phyloP scores from a whole-genome alignment of 2,113 vertebrate genomes.

The Raphicerus campestris region DNA sequence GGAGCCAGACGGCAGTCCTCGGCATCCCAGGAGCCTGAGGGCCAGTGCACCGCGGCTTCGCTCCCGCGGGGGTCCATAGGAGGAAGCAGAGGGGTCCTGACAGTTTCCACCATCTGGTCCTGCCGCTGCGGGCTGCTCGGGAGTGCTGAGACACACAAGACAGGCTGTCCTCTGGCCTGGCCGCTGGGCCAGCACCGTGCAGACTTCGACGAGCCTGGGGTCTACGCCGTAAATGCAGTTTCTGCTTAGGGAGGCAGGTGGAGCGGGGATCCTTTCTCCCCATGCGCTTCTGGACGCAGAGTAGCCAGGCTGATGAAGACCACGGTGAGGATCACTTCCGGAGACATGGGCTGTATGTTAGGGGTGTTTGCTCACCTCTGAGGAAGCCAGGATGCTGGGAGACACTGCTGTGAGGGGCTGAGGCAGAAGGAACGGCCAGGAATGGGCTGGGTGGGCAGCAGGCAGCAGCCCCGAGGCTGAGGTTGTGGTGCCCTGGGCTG shows the following conservation, averaged over 20 bases:
- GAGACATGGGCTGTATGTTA: neutral
- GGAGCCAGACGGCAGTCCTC: neutral
- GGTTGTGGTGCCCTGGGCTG: neutral
- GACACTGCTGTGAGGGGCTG: neutral
- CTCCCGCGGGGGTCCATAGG: rapidly evolving
- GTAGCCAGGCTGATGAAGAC: rapidly evolving
- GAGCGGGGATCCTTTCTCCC: rapidly evolving
- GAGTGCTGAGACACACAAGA: rapidly evolving
- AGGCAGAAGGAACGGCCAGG: neutral
- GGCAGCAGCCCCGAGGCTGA: too few relatives aligned
- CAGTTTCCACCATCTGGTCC: neutral
- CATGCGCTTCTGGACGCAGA: rapidly evolving
- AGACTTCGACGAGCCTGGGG: rapidly evolving
- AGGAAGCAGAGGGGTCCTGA: neutral
- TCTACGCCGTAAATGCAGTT: rapidly evolving
- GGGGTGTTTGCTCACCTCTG: neutral
- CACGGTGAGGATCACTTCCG: rapidly evolving
- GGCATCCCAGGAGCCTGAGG: neutral
- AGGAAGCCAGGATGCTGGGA: neutral
- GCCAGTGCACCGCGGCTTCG: rapidly evolving
- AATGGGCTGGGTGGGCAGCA: rapidly evolving
- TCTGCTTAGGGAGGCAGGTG: neutral
- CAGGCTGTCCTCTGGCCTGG: neutral
- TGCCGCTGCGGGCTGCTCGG: neutral
- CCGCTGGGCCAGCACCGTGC: rapidly evolving